phyloP scores from a whole-genome alignment of 2,888 invertebrate species.

The Andricus curvator region DNA sequence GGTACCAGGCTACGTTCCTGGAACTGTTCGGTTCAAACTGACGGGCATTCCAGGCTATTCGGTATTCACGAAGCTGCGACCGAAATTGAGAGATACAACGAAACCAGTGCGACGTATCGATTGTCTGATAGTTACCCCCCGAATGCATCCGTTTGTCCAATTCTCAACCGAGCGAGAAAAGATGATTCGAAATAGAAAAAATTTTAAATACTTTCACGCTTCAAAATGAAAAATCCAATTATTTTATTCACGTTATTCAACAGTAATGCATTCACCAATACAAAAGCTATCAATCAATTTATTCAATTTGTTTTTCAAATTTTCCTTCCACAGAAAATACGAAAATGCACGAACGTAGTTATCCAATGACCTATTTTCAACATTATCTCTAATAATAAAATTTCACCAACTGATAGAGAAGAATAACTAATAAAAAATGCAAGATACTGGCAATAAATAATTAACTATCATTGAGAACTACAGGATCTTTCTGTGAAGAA shows the following conservation, averaged over 20 bases:
- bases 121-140: conserved; percentile 72
- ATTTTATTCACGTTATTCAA: conserved; percentile 26
- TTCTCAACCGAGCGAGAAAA: conserved; percentile 53
- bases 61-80: conserved; percentile 70
- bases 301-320: conserved; percentile 4
- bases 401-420: not conserved
- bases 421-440: too few species aligned
- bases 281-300: conserved; percentile 11
- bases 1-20: conserved; percentile 73
- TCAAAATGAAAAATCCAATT: conserved; percentile 22
- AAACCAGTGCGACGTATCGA: conserved; percentile 72
- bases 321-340: not conserved
- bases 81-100: conserved; percentile 75
- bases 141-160: conserved; percentile 67
- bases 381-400: not conserved
- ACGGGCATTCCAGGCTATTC: conserved; percentile 66
- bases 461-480: too few species aligned
- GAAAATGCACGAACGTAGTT: not conserved
- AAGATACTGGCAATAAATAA: too few species aligned
- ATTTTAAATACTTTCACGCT: conserved; percentile 9
- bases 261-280: not conserved
- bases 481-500: too few species aligned
- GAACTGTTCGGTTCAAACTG: conserved; percentile 62
- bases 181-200: conserved; percentile 45
- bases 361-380: not conserved